These are phyloP conservation scores for Schrankia costaestrigalis DNA, from an alignment of 2,888 invertebrate species.

Conservation along the genomic window DNA sequence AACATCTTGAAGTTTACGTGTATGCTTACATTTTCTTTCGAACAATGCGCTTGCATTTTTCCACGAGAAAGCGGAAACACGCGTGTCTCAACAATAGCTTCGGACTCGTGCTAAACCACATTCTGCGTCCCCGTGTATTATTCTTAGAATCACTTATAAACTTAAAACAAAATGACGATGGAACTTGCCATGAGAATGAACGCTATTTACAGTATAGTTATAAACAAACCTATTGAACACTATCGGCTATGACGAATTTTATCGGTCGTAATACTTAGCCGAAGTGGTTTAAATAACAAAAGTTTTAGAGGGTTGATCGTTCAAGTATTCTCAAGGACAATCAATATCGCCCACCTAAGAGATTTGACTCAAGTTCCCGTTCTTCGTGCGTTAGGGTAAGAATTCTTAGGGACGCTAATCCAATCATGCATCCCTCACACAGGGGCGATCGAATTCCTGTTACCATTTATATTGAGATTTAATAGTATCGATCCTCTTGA, in stretches of 20 bases:
- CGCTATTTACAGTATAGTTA: constrained; percentile 26
- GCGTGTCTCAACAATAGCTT: constrained; percentile 71
- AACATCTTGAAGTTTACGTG: constrained; percentile 42
- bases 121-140: constrained; percentile 65
- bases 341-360: constrained; percentile 15
- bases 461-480: constrained; percentile 3
- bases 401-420: constrained; percentile 58
- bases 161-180: constrained; percentile 23
- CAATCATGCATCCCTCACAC: constrained; percentile 52
- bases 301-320: constrained; percentile 1
- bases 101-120: constrained; percentile 64
- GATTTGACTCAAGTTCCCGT: constrained; percentile 26
- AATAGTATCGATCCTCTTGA: constrained; percentile 6
- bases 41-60: constrained; percentile 74
- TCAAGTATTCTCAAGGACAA: constrained; percentile 12
- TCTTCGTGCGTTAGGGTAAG: constrained; percentile 34
- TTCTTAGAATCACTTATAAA: constrained; percentile 61
- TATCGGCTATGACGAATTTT: constrained; percentile 7
- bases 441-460: constrained; percentile 20
- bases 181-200: constrained; percentile 17
- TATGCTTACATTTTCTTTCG: constrained; percentile 64
- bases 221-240: constrained; percentile 21
- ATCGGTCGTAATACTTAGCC: constrained; percentile 5
- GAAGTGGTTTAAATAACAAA: constrained; percentile 12
- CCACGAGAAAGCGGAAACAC: constrained; percentile 79